phyloP scores from a whole-genome alignment of 2,888 invertebrate genomes.

The Octodonta nipae region DNA sequence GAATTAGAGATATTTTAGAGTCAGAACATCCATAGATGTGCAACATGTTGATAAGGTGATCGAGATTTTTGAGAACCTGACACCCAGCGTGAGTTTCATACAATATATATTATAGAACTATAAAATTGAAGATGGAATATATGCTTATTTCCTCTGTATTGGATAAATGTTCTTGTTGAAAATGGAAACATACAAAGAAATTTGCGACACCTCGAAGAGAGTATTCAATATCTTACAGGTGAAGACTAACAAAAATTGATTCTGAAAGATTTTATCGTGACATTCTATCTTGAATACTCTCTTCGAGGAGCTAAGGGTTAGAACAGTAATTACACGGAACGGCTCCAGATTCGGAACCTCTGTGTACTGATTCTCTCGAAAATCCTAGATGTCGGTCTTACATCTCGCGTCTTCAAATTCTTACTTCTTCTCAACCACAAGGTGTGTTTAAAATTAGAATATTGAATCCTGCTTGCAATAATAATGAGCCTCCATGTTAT shows the following conservation, averaged over 20 bases:
- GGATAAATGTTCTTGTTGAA: conserved; percentile 55
- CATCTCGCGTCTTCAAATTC: conserved; percentile 64
- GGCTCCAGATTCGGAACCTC: no score
- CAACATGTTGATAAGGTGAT: conserved; percentile 75
- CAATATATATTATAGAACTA: no score
- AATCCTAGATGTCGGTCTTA: no score
- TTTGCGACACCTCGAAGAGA: conserved; percentile 48
- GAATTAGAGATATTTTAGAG: conserved; percentile 67
- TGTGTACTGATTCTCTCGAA: no score
- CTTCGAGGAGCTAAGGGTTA: no score
- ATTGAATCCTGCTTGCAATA: conserved; percentile 56
- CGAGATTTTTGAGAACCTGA: conserved; percentile 46
- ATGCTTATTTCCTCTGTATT: conserved; percentile 64
- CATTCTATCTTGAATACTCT: no score
- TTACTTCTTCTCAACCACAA: conserved; percentile 57
- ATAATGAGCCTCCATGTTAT: conserved; percentile 58
- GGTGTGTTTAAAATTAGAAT: conserved; percentile 64
- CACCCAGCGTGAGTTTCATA: no score
- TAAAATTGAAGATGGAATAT: conserved; percentile 34
- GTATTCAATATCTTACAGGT: no score
- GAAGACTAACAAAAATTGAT: conserved; percentile 77
- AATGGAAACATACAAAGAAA: conserved; percentile 42
- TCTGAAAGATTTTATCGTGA: conserved; percentile 72
- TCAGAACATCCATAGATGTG: conserved; percentile 73
- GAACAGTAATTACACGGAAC: no score